These are phyloP conservation scores for Pardosa pseudoannulata DNA, from an alignment of 2,888 invertebrate genomes.

Conservation along the genomic window DNA sequence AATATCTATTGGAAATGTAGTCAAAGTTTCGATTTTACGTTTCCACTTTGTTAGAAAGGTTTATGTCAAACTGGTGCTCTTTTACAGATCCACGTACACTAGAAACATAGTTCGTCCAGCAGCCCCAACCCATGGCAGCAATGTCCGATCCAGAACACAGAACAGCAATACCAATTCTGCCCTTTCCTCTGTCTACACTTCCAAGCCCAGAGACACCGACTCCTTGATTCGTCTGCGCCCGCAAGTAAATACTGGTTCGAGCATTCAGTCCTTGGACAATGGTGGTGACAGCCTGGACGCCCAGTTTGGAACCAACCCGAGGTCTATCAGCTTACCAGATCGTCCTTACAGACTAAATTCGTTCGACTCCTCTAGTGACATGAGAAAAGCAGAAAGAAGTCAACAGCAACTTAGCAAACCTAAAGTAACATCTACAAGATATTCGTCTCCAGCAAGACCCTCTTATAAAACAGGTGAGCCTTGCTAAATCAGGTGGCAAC, in stretches of 20 bases:
- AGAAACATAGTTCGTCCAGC: constrained; percentile 40
- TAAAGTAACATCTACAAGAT: constrained; percentile 43
- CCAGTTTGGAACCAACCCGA: constrained; percentile 66
- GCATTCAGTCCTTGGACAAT: constrained; percentile 53
- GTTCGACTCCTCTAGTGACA: constrained; percentile 35
- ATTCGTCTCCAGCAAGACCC: constrained; percentile 29
- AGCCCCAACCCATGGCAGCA: constrained; percentile 60
- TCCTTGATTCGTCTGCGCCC: constrained; percentile 34
- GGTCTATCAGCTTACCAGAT: constrained; percentile 61
- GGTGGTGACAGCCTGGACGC: constrained; percentile 61
- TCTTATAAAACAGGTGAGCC: constrained; percentile 57
- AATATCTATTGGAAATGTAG: too few relatives aligned
- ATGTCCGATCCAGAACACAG: constrained; percentile 39
- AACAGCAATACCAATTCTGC: constrained; percentile 28
- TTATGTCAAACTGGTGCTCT: too few relatives aligned
- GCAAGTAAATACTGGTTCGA: not conserved
- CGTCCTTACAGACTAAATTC: constrained; percentile 43
- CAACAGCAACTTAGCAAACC: constrained; percentile 44
- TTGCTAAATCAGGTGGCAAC: too few relatives aligned
- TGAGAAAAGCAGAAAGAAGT: constrained; percentile 48
- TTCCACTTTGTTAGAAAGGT: too few relatives aligned
- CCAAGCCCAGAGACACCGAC: constrained; percentile 27
- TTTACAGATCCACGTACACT: constrained; percentile 30
- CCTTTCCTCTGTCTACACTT: constrained; percentile 31
- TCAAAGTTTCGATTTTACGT: too few relatives aligned